These are phyloP conservation scores for Coelinius sp. DNA, from an alignment of 2,888 invertebrate species.

Conservation along the genomic window DNA sequence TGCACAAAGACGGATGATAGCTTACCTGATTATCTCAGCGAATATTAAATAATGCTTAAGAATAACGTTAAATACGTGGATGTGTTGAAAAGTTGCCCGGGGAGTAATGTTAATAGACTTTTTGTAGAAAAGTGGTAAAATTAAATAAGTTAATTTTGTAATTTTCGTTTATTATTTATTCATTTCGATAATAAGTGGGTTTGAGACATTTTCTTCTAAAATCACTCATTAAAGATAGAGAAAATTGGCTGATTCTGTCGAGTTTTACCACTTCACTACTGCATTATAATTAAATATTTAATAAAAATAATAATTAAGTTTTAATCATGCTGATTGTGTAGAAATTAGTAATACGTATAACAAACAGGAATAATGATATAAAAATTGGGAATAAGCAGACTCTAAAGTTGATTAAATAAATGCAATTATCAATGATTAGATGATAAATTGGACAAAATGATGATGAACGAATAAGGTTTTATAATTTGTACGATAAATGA, in stretches of 20 bases:
- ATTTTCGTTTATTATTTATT: background rate
- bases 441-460: conserved; percentile 22
- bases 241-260: background rate
- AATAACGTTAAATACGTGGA: background rate
- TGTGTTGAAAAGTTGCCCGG: background rate
- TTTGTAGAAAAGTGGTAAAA: background rate
- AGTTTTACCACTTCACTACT: background rate
- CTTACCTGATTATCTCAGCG: conserved; percentile 34
- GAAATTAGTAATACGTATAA: conserved; percentile 4
- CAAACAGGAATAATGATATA: conserved; percentile 5
- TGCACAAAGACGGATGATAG: conserved; percentile 38
- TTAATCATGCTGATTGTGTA: conserved; percentile 21
- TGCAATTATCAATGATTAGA: conserved; percentile 16
- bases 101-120: background rate
- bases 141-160: background rate
- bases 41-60: conserved; percentile 27
- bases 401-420: conserved; percentile 18
- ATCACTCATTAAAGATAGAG: background rate
- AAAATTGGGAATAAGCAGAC: conserved; percentile 30
- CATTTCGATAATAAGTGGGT: background rate
- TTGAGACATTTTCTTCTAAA: no score
- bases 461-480: conserved; percentile 17
- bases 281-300: background rate
- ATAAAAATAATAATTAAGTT: background rate
- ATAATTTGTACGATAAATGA: background rate